Evolutionary conservation across 2,888 invertebrate genomes (phyloP).

Genomic region (Lamellibrachia columna): DNA sequence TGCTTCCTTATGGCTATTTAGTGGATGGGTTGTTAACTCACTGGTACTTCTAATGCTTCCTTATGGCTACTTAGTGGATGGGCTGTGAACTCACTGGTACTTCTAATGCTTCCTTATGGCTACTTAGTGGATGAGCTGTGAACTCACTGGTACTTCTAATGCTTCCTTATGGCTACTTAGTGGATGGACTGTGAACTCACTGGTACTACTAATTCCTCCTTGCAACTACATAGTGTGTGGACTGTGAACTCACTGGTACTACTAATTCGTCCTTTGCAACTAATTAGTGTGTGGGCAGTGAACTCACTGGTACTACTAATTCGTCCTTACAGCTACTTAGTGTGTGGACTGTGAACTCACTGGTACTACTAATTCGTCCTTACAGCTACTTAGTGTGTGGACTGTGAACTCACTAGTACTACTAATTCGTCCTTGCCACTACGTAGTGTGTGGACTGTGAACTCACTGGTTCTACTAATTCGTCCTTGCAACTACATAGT

Average conservation of each 20-base stretch:
- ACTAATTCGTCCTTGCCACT: too few relatives aligned
- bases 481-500: too few relatives aligned
- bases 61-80: neutral
- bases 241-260: neutral
- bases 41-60: neutral
- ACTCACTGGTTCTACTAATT: too few relatives aligned
- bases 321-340: too few relatives aligned
- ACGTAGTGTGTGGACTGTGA: too few relatives aligned
- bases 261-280: neutral
- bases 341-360: too few relatives aligned
- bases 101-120: neutral
- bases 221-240: too few relatives aligned
- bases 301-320: neutral
- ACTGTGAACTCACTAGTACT: too few relatives aligned
- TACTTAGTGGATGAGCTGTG: neutral
- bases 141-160: neutral
- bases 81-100: neutral
- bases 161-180: neutral
- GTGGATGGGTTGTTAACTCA: neutral
- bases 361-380: neutral
- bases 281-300: neutral
- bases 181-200: neutral
- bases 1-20: too few relatives aligned
- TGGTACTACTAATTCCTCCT: too few relatives aligned
- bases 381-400: too few relatives aligned